Percentiles rank a stretch among this genome's conserved stretches.
These are phyloP conservation scores for Frieseomelitta varia DNA, from an alignment of 1,140 invertebrate genomes.

Conservation along the genomic window DNA sequence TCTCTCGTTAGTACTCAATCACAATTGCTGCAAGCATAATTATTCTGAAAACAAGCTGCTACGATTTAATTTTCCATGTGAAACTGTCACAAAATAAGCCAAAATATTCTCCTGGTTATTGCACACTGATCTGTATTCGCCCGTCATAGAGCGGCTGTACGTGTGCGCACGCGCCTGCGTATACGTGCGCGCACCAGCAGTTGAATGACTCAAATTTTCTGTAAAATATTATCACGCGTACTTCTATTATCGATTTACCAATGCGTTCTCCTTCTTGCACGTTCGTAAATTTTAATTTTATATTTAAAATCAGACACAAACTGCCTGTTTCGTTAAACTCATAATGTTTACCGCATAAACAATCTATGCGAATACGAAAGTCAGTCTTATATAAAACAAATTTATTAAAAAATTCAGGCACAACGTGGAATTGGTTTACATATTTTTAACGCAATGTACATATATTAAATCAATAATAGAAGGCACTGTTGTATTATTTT, in stretches of 20 bases:
- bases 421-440: constrained; percentile 22
- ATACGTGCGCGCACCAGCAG: neutral
- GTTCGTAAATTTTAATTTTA: neutral
- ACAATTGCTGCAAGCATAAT: constrained; percentile 2
- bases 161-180: neutral
- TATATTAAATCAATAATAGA: constrained; percentile 16
- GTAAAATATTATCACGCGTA: neutral
- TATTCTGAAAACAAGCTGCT: constrained; percentile 13
- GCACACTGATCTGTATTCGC: neutral
- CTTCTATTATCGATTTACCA: neutral
- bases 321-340: neutral
- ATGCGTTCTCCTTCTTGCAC: neutral
- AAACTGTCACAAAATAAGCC: neutral
- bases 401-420: constrained; percentile 52
- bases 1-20: constrained; percentile 21
- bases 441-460: neutral
- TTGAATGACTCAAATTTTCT: neutral
- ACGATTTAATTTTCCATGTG: constrained; percentile 1
- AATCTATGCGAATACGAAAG: neutral
- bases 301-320: neutral
- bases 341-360: neutral
- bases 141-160: neutral
- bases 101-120: neutral
- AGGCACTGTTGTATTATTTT: constrained; percentile 50
- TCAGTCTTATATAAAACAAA: constrained; percentile 18